A percentile compares a stretch with the other conserved stretches of the same genome.
Evolutionary conservation across 2,888 invertebrate genomes (phyloP).

Genomic region (Aplocera efformata): DNA sequence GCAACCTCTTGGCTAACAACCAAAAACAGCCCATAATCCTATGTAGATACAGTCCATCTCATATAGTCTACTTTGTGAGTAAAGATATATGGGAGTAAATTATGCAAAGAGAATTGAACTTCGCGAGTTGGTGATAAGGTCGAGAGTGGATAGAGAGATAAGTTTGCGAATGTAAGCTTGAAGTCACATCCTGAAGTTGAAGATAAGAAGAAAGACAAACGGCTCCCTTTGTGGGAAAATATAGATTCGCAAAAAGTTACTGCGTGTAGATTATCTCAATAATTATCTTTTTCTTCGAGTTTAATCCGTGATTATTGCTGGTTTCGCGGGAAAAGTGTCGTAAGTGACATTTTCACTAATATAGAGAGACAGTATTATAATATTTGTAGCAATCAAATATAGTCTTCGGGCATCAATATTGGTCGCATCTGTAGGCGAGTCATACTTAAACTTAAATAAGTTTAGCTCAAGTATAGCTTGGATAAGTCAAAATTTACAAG

Average conservation of each 20-base stretch:
- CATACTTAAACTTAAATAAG: no score
- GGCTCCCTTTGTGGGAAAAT: slow-evolving; percentile 43
- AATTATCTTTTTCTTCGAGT: slow-evolving; percentile 11
- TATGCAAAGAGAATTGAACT: slow-evolving; percentile 20
- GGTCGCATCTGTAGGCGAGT: no score
- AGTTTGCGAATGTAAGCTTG: slow-evolving; percentile 36
- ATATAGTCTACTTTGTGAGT: slow-evolving; percentile 16
- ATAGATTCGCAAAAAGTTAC: slow-evolving; percentile 36
- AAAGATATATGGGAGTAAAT: slow-evolving; percentile 17
- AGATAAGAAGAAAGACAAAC: slow-evolving; percentile 63
- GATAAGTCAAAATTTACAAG: no score
- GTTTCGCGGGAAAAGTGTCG: no score
- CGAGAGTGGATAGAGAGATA: slow-evolving; percentile 2
- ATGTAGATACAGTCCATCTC: slow-evolving; percentile 23
- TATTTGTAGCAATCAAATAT: no score
- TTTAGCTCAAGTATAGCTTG: no score
- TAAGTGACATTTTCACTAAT: no score
- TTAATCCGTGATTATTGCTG: not conserved
- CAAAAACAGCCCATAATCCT: slow-evolving; percentile 31
- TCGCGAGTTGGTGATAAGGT: slow-evolving; percentile 21
- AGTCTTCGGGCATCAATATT: no score
- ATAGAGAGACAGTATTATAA: no score
- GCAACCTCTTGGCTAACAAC: slow-evolving; percentile 30
- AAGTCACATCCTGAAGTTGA: slow-evolving; percentile 48
- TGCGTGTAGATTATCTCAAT: slow-evolving; percentile 25